Percentiles rank a stretch among this genome's conserved stretches.
phyloP scores from a whole-genome alignment of 2,797 vertebrate species.

The Tragopan temminckii region DNA sequence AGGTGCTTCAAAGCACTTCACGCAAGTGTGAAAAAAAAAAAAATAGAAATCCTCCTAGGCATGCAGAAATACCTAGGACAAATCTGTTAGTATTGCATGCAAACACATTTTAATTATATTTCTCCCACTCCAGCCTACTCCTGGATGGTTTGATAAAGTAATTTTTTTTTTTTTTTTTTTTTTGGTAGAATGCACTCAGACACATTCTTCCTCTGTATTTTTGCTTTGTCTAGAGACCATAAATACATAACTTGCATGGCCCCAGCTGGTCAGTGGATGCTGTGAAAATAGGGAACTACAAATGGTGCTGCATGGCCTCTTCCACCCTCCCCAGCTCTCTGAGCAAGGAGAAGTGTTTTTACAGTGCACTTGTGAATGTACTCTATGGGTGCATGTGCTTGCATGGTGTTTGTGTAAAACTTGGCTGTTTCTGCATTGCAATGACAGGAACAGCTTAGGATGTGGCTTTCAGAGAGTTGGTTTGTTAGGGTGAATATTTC shows the following conservation, averaged over 20 bases:
- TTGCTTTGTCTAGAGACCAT: not conserved
- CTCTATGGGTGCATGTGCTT: not conserved
- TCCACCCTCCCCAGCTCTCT: not conserved
- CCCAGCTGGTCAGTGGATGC: rapidly evolving
- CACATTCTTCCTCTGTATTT: not conserved
- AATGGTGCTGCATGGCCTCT: not conserved
- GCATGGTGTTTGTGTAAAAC: too few species aligned
- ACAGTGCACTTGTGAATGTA: rapidly evolving
- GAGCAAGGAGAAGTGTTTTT: not conserved
- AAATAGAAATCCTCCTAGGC: not conserved
- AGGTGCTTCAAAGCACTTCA: not conserved
- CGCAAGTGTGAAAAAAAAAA: not conserved
- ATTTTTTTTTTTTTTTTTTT: not conserved
- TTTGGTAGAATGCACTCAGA: not conserved
- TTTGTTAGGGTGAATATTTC: not conserved
- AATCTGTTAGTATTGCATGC: not conserved
- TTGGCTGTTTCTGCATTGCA: not conserved
- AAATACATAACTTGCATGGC: not conserved
- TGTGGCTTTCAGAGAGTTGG: not conserved
- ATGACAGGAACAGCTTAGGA: not conserved
- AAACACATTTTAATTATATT: not conserved
- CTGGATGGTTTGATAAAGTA: not conserved
- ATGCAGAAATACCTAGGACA: not conserved
- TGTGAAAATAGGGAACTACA: not conserved
- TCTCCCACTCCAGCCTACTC: not conserved